Evolutionary conservation across 2,113 vertebrate species (phyloP), one percentile per base, ranked within the genome.

Genomic region (Alectura lathami): DNA sequence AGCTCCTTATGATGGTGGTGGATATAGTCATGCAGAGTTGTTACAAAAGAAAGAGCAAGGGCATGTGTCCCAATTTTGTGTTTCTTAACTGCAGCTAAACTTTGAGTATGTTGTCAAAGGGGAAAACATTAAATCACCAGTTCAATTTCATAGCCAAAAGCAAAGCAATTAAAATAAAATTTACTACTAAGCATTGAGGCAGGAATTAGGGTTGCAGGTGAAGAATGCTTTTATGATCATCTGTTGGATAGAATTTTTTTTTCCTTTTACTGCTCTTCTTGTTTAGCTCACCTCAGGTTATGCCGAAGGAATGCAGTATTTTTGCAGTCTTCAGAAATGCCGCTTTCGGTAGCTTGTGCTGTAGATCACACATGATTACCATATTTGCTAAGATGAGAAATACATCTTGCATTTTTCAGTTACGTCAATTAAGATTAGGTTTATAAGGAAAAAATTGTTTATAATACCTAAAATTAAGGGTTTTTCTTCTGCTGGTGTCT

Each of bases 131-230:
- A 86, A 93, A 94, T 88, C 87, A 60, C 50, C 57, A 9, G 17
- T 93, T 97, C 70, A n/a, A 36, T 91, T 96, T 88, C 72, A 70
- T 62, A 88, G 93, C 96, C 82, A 67, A 96, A 90, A 97, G 90
- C 66, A 80, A 94, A 96, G 57, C 77, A 95, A 80, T 97, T 95
- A 96, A 94, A 96, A 80, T 93, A 62, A 96, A 95, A 69, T 78
- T 91, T 94, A 68, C 42, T 68, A 40, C 53, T 80, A 83, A 93
- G 21, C 57, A 77, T 91, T 36, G 63, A 87, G 80, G 85, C 50
- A 68, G 68, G 74, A 86, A 77, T 45, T 93, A 59, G 38, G 47
- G 8, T 88, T 60, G 57, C 50, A 72, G 63, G 60, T 94, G 63
- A 79, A 81, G 38, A 54, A 54, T 76, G 60, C 89, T 84, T 86